Conservation (phyloP, 2,888 invertebrate genomes). For the Pinctada fucata region DNA sequence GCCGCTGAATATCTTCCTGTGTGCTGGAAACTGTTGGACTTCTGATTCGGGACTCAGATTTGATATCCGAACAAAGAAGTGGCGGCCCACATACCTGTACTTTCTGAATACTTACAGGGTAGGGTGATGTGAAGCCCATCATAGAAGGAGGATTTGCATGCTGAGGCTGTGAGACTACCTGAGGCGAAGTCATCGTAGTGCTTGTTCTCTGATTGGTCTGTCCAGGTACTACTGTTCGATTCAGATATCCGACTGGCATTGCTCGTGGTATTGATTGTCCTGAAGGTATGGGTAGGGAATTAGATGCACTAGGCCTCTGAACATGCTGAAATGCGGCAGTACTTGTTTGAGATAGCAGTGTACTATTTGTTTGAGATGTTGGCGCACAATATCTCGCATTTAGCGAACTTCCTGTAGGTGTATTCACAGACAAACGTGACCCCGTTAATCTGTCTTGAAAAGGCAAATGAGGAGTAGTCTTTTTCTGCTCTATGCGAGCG, state of each 20-base stretch:
- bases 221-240: not conserved
- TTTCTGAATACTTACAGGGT: not conserved
- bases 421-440: not conserved
- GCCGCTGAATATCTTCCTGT: slow-evolving; percentile 6
- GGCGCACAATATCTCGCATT: too few species aligned
- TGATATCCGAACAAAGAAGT: not conserved
- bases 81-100: not conserved
- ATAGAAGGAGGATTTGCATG: not conserved
- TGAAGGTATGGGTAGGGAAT: not conserved
- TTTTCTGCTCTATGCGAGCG: not conserved
- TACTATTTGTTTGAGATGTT: too few species aligned
- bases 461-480: not conserved
- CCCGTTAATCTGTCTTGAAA: not conserved
- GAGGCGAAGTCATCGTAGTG: not conserved
- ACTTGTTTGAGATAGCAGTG: too few species aligned
- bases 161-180: not conserved
- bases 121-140: not conserved
- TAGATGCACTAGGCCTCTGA: not conserved
- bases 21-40: slow-evolving; percentile 33
- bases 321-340: too few species aligned
- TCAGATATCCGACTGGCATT: not conserved
- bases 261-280: not conserved
- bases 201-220: not conserved
- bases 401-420: not conserved
- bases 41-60: not conserved